Evolutionary conservation across 1,140 invertebrate species (phyloP), one percentile per base, ranked within the genome.

Genomic region (Nasonia vitripennis): DNA sequence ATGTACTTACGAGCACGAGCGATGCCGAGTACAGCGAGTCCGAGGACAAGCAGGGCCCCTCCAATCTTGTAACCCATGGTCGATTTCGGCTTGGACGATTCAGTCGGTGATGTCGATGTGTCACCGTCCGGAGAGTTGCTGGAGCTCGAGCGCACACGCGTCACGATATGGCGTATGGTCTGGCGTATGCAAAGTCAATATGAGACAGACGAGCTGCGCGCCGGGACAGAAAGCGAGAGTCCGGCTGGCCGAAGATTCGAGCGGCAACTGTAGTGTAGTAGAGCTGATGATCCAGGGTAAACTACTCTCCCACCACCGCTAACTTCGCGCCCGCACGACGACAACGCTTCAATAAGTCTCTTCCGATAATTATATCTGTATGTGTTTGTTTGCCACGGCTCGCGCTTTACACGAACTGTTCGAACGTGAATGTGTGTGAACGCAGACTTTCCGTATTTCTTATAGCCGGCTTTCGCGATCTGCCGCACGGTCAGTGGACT

Each of bases 201-300:
- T 37, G 0, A 37, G 51, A 62, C 31, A 31, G 12, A 67, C n/a
- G n/a, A 48, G 14, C 74, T 77, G 41, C 74, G 41, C 5, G 2
- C 7, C n/a, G 20, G 9, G 37, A 55, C 11, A 73, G 67, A 78
- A 62, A 20, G 27, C 45, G 41, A 20, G 37, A 70, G 31, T 80
- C 83, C 78, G 71, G 45, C 68, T 75, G n/a, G n/a, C 34, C 41
- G 27, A 80, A 85, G 78, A 80, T 73, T 62, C 83, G 34, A 75
- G 23, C 20, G 70, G 37, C 70, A 31, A 80, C 78, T 85, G 83
- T 67, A n/a, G 12, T 48, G 70, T 80, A 62, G 2, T 37, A 7
- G 48, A 55, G 48, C n/a, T 34, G 51, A 85, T 85, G 68, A 85
- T 85, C 78, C 78, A 85, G 70, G 70, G 83, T 85, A 85, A 80